Base-by-base conservation (phyloP, 2,797 vertebrate genomes). In the Lepidocolaptes lacrymiger region DNA sequence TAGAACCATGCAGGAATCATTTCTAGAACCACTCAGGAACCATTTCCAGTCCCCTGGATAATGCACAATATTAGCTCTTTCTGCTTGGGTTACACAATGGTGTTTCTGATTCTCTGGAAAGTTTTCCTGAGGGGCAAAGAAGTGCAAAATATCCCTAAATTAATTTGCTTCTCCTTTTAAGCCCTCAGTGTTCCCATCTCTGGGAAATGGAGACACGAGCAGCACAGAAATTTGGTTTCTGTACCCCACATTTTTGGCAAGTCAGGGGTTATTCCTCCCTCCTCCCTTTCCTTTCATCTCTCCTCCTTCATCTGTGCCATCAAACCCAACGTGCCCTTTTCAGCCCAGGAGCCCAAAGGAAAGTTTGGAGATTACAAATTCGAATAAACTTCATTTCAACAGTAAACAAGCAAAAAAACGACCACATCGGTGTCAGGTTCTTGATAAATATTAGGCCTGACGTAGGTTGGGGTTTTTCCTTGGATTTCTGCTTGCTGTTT, bases 371-470 rank as follows among this genome's bases (percentile, higher is more conserved):
- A 95, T 96, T 97, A 92, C 76, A 91, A 95, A 97, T 94, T 72
- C 77, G 91, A 95, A 93, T 94, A 95, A 98, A 96, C 73, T 96
- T 55, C 76, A 85, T 95, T 97, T 96, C 77, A 95, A 93, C 72
- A 51, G 91, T 90, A 97, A 98, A 98, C 92, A 98, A 98, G 86
- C 79, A 80, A 75, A 96, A 96, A 86, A 94, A 48, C 39, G 73
- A 97, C 96, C 97, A 95, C 96, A 95, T 3, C 26, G 67, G 95
- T 96, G 91, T 95, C 93, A 75, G 79, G 85, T 97, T 97, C 92
- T 95, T 95, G 97, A 98, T 97, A 98, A 98, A 98, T 97, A 98
- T 97, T 95, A 95, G 82, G 90, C 93, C 88, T 98, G 98, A 98
- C 95, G 91, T 94, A 98, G 93, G 52, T 92, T 97, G 97, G 95